Base-by-base conservation (phyloP, 2,113 vertebrate species). In the Sprattus sprattus region DNA sequence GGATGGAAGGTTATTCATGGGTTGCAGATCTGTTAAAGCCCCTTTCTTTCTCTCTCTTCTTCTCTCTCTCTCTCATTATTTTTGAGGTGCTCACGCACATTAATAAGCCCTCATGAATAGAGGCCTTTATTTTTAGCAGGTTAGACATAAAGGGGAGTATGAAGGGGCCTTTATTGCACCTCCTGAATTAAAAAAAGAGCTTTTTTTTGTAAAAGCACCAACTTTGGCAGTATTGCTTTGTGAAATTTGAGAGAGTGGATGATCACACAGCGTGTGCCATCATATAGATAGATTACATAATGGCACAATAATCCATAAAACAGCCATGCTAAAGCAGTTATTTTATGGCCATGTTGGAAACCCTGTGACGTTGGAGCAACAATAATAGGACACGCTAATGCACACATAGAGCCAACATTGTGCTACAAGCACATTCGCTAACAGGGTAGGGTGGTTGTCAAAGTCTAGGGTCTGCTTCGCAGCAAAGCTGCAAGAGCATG, bases 81-180 rank as follows among this genome's bases (percentile, higher is more conserved):
- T 71, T 71, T 71, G 64, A 71, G n/a, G 10, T 78, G 71, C 28
- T 78, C 71, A 78, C 28, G 15, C 71, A 78, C 13, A 93, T 92
- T 92, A 92, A 92, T 92, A 89, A 82, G 82, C 83, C 64, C 67
- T 81, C 44, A 83, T 88, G 90, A 89, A 89, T 78, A 78, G 71
- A 78, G 88, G 87, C 83, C 89, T 91, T 93, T 91, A 93, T 92
- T 92, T 93, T 93, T 91, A 93, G 92, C 2, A 78, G 71, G 71
- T 32, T 10, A 39, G 88, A 57, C 60, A 87, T 86, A 82, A 83
- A 87, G 86, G 84, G 32, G 89, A 89, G 89, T 89, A 78, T 83
- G 86, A 85, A 88, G 89, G 25, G 83, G 25, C 18, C 28, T 52
- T 52, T 49, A 20, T 28, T n/a, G 50, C 25, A 25, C 44, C 84